Evolutionary conservation across 2,888 invertebrate species (phyloP), one percentile per base, ranked within the genome.

Genomic region (Caenorhabditis sp.): DNA sequence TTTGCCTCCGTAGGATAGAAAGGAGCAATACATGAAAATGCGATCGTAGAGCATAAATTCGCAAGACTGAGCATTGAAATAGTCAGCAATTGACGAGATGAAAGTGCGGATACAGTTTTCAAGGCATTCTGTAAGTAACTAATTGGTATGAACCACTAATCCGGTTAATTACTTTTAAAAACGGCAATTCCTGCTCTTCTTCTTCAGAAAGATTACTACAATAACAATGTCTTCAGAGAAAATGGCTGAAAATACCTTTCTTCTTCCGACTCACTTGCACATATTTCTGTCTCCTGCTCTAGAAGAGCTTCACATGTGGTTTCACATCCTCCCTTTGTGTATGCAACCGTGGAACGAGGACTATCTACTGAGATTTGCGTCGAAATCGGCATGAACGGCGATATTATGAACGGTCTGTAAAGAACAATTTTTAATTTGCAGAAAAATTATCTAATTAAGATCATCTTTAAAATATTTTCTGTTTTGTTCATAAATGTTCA

Each of bases 21-120:
- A 8, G 89, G 89, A 5, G 89, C 89, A 37, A 89, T 89, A 59
- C 87, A 88, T 24, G 83, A 82, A 74, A 89, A 89, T 5, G 87
- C 88, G 9, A 89, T 82, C 2, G 89, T 89, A 20, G 83, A 83
- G 78, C 88, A 89, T 30, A 88, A 61, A 53, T 88, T 88, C 22
- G 88, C 87, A 20, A 88, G 55, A 15, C 87, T 85, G 15, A 88
- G 63, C 89, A 89, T 88, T 7, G 79, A 78, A 39, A 88, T 81
- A 0, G 87, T 85, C 5, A 81, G 76, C 77, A 83, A 84, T 75
- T 88, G 85, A 35, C 76, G 65, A 2, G 65, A 71, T 2, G 59
- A 41, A 2, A 76, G 24, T 17, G 35, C 24, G 8, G 45, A 35
- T 7, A 65, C 45, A 5, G 32, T 72, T 26, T 24, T 5, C 0